Evolutionary conservation across 2,797 vertebrate species (phyloP).

Genomic region (Sebastes nivosus): DNA sequence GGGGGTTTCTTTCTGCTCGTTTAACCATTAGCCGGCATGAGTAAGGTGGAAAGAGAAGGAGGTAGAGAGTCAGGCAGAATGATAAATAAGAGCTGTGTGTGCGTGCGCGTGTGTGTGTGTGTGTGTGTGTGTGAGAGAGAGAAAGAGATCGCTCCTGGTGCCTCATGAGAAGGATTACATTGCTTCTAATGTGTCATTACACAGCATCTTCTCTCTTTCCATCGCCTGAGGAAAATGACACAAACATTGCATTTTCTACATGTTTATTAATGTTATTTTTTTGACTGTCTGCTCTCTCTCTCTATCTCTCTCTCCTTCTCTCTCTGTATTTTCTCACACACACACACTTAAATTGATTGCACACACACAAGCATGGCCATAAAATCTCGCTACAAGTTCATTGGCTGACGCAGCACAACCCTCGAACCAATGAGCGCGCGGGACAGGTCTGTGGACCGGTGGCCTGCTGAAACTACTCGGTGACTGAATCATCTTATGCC

Average conservation of each 20-base stretch:
- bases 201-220: neutral
- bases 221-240: neutral
- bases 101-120: neutral
- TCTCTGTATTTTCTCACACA: neutral
- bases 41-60: neutral
- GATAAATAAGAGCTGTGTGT: neutral
- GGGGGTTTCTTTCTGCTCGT: constrained; percentile 18
- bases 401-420: constrained; percentile 48
- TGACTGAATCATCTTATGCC: constrained; percentile 57
- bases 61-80: neutral
- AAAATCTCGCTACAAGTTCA: constrained; percentile 46
- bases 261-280: constrained; percentile 11
- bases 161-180: constrained; percentile 1
- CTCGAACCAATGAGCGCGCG: constrained; percentile 50
- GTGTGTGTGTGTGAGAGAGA: too few relatives aligned
- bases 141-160: neutral
- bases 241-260: neutral
- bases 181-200: constrained; percentile 6
- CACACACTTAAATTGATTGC: constrained; percentile 22
- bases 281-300: neutral
- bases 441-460: constrained; percentile 48
- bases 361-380: constrained; percentile 30
- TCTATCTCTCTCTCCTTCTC: neutral
- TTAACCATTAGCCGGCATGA: constrained; percentile 13
- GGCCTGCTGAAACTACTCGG: constrained; percentile 66